Evolutionary conservation across 1,140 invertebrate species (phyloP), one percentile per base, ranked within the genome.

Genomic region (Brachionus manjavacas): DNA sequence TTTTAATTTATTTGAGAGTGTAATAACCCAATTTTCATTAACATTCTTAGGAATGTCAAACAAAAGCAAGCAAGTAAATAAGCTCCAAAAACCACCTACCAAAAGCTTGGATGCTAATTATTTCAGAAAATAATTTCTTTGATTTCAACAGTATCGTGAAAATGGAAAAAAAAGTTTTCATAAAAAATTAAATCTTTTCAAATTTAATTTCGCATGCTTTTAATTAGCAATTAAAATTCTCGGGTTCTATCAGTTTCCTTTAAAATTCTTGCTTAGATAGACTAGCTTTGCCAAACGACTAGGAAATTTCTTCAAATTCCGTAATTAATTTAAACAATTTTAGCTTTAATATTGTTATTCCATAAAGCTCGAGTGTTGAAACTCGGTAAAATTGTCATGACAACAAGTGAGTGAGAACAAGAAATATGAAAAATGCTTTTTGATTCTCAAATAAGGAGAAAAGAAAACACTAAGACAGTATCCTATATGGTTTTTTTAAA

Each of bases 401-500:
- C 52, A 60, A 60, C 52, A 60, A 60, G 16, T 20, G 52, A 60
- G 52, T 60, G 52, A 60, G 52, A 60, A 20, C 52, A 60, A 60
- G 20, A 60, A 55, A 60, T 23, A 60, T 60, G 52, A 60, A 60
- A 68, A 68, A 35, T 39, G 66, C 66, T 68, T 68, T 68, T 68
- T 68, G 66, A 68, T 68, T 68, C 66, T 6, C 25, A 68, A 68
- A 68, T 31, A 68, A 68, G n/a, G 31, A 68, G 31, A 39, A 68
- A 72, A 72, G 35, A 72, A 39, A 72, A 72, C 68, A 72, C 68
- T 72, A 72, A 72, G 28, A 72, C 68, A 39, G 68, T 72, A 72
- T 72, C 68, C 68, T 72, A 72, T 72, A 72, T 43, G 68, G n/a
- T 72, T 39, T 60, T 60, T 55, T 55, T 60, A n/a, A n/a, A 39